A percentile compares a stretch with the other conserved stretches of the same genome.
These are phyloP conservation scores for Athene cunicularia DNA, from an alignment of 2,113 vertebrate species.

Conservation along the genomic window DNA sequence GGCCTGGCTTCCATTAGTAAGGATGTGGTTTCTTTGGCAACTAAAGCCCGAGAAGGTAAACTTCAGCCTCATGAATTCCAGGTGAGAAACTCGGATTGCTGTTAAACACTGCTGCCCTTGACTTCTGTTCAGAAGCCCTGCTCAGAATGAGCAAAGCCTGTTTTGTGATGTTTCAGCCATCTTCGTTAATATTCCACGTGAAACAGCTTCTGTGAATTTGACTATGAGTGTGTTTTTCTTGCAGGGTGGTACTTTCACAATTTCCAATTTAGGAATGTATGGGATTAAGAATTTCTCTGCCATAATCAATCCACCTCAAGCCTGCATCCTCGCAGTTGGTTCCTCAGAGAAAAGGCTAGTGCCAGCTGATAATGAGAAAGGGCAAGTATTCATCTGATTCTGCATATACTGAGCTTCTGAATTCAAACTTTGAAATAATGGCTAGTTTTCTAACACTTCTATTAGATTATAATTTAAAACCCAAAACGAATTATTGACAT, in stretches of 20 bases:
- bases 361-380: constrained; percentile 94
- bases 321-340: constrained; percentile 95
- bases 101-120: neutral
- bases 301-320: constrained; percentile 97
- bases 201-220: neutral
- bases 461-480: neutral
- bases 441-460: neutral
- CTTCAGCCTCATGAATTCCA: constrained; percentile 97
- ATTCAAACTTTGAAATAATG: neutral
- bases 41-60: constrained; percentile 92
- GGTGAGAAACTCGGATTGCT: constrained; percentile 59
- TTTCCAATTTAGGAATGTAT: constrained; percentile 98
- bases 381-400: constrained; percentile 74
- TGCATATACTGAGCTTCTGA: neutral
- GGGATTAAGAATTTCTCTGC: constrained; percentile 99
- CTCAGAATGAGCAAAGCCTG: neutral
- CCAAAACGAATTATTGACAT: neutral
- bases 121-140: neutral
- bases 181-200: neutral
- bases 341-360: constrained; percentile 89
- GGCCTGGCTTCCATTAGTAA: constrained; percentile 88
- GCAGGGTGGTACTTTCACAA: constrained; percentile 96
- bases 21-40: constrained; percentile 86
- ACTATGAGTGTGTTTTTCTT: neutral
- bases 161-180: neutral